Evolutionary conservation across 2,888 invertebrate species (phyloP).

Genomic region (Sialis fuliginosa): DNA sequence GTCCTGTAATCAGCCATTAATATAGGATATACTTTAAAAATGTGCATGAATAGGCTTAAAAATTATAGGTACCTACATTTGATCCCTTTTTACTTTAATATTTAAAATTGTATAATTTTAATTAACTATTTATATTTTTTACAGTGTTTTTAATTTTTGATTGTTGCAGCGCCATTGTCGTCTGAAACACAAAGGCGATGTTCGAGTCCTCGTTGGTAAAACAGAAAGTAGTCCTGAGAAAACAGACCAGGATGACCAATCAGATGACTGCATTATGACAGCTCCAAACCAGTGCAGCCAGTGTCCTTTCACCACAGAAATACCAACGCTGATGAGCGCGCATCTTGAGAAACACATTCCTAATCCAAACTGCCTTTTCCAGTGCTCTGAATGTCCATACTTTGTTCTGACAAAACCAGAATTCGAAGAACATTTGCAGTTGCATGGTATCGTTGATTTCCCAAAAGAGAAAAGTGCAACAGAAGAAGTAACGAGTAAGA

Average conservation of each 20-base stretch:
- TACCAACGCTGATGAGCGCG: constrained; percentile 36
- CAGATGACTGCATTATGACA: constrained; percentile 19
- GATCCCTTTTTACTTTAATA: no score
- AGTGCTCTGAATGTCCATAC: constrained; percentile 67
- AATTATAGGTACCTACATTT: no score
- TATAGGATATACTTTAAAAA: no score
- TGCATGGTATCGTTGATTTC: constrained; percentile 43
- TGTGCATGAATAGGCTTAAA: no score
- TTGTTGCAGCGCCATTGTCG: constrained; percentile 54
- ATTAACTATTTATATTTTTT: background rate
- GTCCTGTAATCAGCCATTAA: no score
- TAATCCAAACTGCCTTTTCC: constrained; percentile 47
- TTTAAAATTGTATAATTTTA: no score
- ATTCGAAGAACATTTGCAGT: constrained; percentile 44
- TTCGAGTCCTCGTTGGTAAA: constrained; percentile 41
- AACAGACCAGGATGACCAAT: constrained; percentile 21
- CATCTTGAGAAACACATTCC: constrained; percentile 57
- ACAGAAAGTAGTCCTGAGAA: constrained; percentile 32
- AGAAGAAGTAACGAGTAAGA: constrained; percentile 33
- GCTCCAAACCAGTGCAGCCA: constrained; percentile 32
- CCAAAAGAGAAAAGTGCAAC: constrained; percentile 28
- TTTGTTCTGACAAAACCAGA: constrained; percentile 54
- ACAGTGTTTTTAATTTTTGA: background rate
- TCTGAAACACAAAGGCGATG: constrained; percentile 58
- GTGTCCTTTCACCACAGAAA: constrained; percentile 52